Conservation (phyloP, 2,113 vertebrate genomes). For the Labrus mixtus region DNA sequence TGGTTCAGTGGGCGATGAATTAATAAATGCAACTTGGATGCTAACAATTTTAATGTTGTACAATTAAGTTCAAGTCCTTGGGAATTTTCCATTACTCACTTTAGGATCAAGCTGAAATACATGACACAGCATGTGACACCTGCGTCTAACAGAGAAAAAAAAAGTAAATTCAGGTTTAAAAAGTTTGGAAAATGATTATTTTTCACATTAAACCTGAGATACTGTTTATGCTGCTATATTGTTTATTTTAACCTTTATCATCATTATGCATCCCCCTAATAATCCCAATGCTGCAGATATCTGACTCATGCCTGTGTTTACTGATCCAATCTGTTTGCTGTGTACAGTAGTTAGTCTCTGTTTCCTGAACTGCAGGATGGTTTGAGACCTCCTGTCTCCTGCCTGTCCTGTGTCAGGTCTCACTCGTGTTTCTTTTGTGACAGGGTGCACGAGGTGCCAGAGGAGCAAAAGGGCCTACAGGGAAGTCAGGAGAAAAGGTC, state of each 20-base stretch:
- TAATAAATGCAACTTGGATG: not conserved
- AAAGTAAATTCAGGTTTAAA: too few species aligned
- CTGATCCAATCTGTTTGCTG: not conserved
- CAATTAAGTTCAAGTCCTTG: too few species aligned
- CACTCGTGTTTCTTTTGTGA: constrained; percentile 4
- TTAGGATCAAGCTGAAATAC: too few species aligned
- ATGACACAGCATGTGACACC: too few species aligned
- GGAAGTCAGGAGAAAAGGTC: constrained; percentile 97
- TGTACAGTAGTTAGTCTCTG: not conserved
- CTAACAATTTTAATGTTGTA: too few species aligned
- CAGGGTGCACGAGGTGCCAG: constrained; percentile 93
- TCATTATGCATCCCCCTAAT: not conserved
- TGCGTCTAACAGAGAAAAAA: too few species aligned
- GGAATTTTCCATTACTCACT: too few species aligned
- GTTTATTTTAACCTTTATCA: too few species aligned
- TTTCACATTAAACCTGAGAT: too few species aligned
- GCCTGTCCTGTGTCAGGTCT: not conserved
- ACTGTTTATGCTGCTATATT: too few species aligned
- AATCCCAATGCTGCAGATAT: not conserved
- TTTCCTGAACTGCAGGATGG: not conserved
- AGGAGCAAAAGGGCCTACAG: constrained; percentile 92
- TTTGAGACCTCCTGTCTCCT: not conserved
- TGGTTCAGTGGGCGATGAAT: not conserved
- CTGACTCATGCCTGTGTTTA: not conserved
- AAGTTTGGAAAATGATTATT: too few species aligned